Percentiles rank a stretch among this genome's conserved stretches.
Conservation (phyloP, 2,797 vertebrate species). For the Macropus fuliginosus region DNA sequence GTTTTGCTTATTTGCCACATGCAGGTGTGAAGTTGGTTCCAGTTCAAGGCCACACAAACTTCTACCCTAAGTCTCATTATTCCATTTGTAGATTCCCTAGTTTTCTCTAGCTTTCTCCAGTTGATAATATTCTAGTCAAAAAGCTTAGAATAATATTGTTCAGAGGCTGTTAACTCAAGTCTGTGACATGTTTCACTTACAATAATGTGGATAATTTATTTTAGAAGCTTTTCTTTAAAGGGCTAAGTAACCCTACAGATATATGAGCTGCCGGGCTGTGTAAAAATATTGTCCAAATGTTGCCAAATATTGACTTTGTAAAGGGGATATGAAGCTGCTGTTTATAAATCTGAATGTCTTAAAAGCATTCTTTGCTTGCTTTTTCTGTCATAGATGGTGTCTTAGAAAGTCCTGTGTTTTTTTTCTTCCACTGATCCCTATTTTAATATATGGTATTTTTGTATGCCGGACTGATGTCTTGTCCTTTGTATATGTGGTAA, state of each 20-base stretch:
- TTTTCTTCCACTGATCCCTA: conserved; percentile 19
- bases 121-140: conserved; percentile 71
- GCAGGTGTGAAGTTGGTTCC: conserved; percentile 67
- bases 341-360: conserved; percentile 81
- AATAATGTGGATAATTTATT: conserved; percentile 73
- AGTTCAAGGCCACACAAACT: neutral
- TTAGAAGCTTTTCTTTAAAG: conserved; percentile 66
- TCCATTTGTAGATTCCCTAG: conserved; percentile 36
- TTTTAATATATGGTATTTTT: conserved; percentile 82
- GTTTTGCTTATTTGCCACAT: conserved; percentile 8
- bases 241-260: conserved; percentile 67
- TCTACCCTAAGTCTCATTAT: conserved; percentile 17
- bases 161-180: conserved; percentile 67
- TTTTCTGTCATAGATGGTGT: conserved; percentile 75
- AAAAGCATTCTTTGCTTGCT: conserved; percentile 80
- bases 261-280: conserved; percentile 64
- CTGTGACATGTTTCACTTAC: conserved; percentile 68
- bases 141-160: conserved; percentile 66
- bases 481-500: conserved; percentile 82
- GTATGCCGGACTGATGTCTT: conserved; percentile 77
- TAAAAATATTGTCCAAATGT: conserved; percentile 77
- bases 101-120: conserved; percentile 22
- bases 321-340: conserved; percentile 80
- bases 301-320: conserved; percentile 82
- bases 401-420: conserved; percentile 72